These are phyloP conservation scores for Caenorhabditis sp. DNA, from an alignment of 2,888 invertebrate genomes.

Conservation along the genomic window DNA sequence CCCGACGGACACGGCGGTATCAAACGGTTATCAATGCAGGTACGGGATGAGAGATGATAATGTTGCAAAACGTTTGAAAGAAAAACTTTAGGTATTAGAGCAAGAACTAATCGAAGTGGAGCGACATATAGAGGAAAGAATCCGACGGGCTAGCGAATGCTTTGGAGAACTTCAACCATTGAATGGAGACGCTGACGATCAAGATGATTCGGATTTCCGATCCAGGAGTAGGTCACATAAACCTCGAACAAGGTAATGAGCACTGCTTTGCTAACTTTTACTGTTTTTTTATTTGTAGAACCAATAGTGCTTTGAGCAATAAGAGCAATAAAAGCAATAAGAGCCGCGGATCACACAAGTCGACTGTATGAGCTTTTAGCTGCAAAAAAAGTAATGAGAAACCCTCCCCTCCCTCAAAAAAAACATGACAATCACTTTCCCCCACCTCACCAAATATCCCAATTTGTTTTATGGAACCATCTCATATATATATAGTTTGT, in stretches of 20 bases:
- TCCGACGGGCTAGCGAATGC: conserved; percentile 53
- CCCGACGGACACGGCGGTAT: conserved; percentile 63
- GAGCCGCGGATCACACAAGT: conserved; percentile 63
- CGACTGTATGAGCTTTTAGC: conserved; percentile 26
- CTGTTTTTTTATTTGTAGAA: conserved; percentile 34
- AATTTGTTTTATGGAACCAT: conserved; percentile 54
- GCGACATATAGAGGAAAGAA: conserved; percentile 53
- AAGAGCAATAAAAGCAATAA: conserved; percentile 48
- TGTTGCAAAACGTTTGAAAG: not conserved
- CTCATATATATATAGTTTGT: conserved; percentile 47
- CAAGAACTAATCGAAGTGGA: conserved; percentile 67
- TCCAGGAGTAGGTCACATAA: conserved; percentile 45
- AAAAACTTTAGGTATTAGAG: conserved; percentile 63
- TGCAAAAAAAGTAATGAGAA: too few relatives aligned
- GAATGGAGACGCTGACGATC: conserved; percentile 53
- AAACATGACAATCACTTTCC: not conserved
- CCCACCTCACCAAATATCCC: not conserved
- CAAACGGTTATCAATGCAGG: conserved; percentile 67
- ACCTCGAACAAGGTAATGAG: conserved; percentile 49
- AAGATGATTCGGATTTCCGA: conserved; percentile 41
- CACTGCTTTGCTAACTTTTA: not conserved
- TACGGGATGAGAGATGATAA: not conserved
- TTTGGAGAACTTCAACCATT: conserved; percentile 51
- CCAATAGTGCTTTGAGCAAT: conserved; percentile 64
- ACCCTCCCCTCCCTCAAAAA: not conserved